A percentile compares a stretch with the other conserved stretches of the same genome.
phyloP scores from a whole-genome alignment of 2,797 vertebrate genomes.

The Geotrypetes seraphini region DNA sequence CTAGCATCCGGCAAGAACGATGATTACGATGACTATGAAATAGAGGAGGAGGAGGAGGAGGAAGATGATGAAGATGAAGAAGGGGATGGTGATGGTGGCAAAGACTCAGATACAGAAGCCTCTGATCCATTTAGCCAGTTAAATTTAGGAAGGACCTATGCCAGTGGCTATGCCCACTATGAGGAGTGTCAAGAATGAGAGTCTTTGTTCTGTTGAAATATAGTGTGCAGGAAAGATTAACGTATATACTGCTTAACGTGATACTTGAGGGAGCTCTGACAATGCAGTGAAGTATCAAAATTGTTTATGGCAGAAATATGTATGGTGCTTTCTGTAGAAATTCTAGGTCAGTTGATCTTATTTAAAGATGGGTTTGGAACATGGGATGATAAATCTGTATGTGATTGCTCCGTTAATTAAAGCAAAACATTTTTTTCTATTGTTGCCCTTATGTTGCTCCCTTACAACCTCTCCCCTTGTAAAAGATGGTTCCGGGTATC shows the following conservation, averaged over 20 bases:
- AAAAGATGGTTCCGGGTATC: too few relatives aligned
- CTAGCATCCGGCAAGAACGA: slow-evolving; percentile 52
- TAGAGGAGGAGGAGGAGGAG: slow-evolving; percentile 56
- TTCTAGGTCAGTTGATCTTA: too few relatives aligned
- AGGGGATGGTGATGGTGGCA: slow-evolving; percentile 61
- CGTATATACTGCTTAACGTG: background rate
- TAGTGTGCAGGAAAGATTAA: background rate
- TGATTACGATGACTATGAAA: slow-evolving; percentile 40
- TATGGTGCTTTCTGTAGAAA: slow-evolving; percentile 5
- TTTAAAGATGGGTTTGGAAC: too few relatives aligned
- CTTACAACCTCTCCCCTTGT: too few relatives aligned
- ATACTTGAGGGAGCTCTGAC: slow-evolving; percentile 9
- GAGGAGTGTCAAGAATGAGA: slow-evolving; percentile 52
- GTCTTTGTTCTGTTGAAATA: background rate
- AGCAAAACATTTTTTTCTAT: too few relatives aligned
- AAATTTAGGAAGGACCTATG: slow-evolving; percentile 69
- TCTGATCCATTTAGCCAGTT: slow-evolving; percentile 60
- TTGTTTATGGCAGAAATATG: slow-evolving; percentile 1
- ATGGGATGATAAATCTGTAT: too few relatives aligned
- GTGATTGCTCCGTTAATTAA: too few relatives aligned
- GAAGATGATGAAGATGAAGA: slow-evolving; percentile 70
- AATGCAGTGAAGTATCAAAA: background rate
- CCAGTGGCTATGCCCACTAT: slow-evolving; percentile 66
- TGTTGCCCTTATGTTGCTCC: too few relatives aligned
- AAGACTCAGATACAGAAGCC: slow-evolving; percentile 58